Base-by-base conservation (phyloP, 2,888 invertebrate species). In the Prosopocoilus inquinatus region DNA sequence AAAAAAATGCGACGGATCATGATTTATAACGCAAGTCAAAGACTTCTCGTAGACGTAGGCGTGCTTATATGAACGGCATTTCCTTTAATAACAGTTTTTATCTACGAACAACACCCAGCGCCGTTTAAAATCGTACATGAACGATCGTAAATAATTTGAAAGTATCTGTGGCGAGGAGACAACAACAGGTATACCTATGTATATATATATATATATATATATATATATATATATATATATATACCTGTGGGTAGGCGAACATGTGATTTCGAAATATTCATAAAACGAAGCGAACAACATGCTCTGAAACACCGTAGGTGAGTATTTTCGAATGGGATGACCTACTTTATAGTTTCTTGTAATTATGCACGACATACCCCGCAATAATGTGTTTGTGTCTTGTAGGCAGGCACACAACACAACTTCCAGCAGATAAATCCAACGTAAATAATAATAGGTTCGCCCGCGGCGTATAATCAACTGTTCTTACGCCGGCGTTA, bases 71-170 rank as follows among this genome's bases (percentile, higher is more conserved):
- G 15, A 12, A 11, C 15, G 16, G 12, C 41, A 11, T 41, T 41
- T 41, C 41, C 41, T 41, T 41, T 41, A 41, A 41, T 41, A 41
- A 41, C 41, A 15, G 41, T 15, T 41, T 13, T 41, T 41, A 41
- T 41, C 41, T 41, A 9, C n/a, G 41, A 15, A 41, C 11, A 41
- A 11, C 9, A 41, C 41, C 15, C 16, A 11, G 12, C 13, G 16
- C 12, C 41, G 41, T 41, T 41, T 41, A 41, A 41, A 41, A 41
- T 41, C 41, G 41, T 41, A 41, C 41, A 15, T 9, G 41, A 41
- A 16, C 41, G 12, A 7, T 9, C 41, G 9, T 41, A 41, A 41
- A 41, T 41, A 15, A 41, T 41, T 41, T 9, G 41, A 41, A 41
- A 41, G 16, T 16, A 41, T 13, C 41, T n/a, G 9, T 7, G 3